phyloP scores from a whole-genome alignment of 92 coral and sea anemone species.

The Paragorgia papillata region DNA sequence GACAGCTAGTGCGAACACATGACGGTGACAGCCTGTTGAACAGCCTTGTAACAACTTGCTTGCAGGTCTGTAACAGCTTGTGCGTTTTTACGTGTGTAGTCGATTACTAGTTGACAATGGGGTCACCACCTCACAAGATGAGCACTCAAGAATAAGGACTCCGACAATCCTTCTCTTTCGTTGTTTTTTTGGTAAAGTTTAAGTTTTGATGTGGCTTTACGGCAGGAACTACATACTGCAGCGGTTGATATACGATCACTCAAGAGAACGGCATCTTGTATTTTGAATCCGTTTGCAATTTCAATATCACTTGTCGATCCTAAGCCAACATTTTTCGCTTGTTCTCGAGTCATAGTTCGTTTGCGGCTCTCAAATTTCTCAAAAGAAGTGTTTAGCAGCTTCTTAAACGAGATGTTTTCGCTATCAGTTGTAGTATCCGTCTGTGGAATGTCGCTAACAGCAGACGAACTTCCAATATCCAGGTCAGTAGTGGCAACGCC shows the following conservation, averaged over 20 bases:
- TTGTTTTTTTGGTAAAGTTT: constrained; percentile 53
- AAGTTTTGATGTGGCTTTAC: constrained; percentile 43
- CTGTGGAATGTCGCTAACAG: too few species aligned
- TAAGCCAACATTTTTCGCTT: constrained; percentile 26
- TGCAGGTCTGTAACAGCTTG: too few species aligned
- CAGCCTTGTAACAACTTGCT: too few species aligned
- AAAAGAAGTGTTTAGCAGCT: constrained; percentile 59
- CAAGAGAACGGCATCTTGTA: constrained; percentile 64
- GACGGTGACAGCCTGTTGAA: too few species aligned
- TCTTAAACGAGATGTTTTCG: constrained; percentile 31
- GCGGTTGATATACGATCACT: too few species aligned
- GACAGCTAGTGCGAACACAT: too few species aligned
- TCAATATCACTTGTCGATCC: constrained; percentile 12
- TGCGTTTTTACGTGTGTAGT: too few species aligned
- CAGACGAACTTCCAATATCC: too few species aligned
- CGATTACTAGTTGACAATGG: constrained; percentile 54
- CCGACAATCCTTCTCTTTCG: constrained; percentile 64
- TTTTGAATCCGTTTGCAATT: constrained; percentile 59
- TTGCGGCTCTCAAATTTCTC: constrained; percentile 41
- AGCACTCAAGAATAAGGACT: constrained; percentile 55
- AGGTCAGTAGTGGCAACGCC: too few species aligned
- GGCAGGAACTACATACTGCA: too few species aligned
- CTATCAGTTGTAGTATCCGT: too few species aligned
- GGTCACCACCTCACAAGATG: constrained; percentile 45
- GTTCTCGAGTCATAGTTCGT: constrained; percentile 40